phyloP scores from a whole-genome alignment of 2,888 invertebrate genomes.

The Papilio protenor region DNA sequence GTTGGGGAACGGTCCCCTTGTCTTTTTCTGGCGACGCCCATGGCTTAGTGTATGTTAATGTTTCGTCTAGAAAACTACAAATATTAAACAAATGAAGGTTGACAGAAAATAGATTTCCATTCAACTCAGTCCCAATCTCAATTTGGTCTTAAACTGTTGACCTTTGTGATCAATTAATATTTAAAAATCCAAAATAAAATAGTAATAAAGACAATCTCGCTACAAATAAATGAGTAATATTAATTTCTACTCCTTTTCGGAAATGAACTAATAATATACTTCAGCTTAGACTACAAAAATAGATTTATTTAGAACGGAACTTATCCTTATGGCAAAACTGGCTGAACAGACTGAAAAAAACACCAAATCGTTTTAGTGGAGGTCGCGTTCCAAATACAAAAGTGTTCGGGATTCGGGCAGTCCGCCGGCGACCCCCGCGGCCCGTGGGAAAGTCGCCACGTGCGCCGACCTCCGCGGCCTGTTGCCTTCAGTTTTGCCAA shows the following conservation, averaged over 20 bases:
- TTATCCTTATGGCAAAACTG: conserved; percentile 24
- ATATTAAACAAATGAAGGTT: background rate
- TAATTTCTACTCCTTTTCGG: background rate
- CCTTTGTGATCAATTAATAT: too few relatives aligned
- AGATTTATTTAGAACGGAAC: conserved; percentile 11
- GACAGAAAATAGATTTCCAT: background rate
- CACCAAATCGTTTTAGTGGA: conserved; percentile 52
- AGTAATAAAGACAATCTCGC: background rate
- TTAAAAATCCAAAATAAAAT: background rate
- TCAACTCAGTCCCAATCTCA: background rate
- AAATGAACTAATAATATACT: background rate
- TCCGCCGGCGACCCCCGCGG: conserved; percentile 58
- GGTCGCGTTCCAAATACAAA: conserved; percentile 55
- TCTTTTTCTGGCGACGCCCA: too few relatives aligned
- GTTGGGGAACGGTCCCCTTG: too few relatives aligned
- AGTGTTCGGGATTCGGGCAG: conserved; percentile 51
- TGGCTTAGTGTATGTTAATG: background rate
- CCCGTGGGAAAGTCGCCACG: conserved; percentile 68
- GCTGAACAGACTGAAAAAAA: conserved; percentile 26
- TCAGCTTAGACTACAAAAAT: background rate
- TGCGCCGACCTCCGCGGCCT: conserved; percentile 63
- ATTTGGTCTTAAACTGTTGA: too few relatives aligned
- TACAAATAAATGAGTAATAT: background rate
- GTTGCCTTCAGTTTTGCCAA: conserved; percentile 43
- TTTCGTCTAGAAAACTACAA: background rate